Base-by-base conservation (phyloP, 2,888 invertebrate genomes). In the Steinernema scapterisci region DNA sequence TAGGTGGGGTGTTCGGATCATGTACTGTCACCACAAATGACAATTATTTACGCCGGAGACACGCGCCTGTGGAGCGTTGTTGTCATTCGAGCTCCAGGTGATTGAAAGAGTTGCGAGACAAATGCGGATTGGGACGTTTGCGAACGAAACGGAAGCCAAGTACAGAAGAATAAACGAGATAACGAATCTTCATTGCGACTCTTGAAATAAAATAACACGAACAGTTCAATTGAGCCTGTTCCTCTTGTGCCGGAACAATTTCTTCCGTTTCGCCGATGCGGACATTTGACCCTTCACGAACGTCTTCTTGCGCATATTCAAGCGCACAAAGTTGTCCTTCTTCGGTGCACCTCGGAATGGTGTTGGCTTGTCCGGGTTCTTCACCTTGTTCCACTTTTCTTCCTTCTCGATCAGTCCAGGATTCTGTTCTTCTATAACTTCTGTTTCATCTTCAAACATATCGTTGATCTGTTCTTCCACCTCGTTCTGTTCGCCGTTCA, bases 241-340 rank as follows among this genome's bases (percentile, higher is more conserved):
- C 38, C 38, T 6, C n/a, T 38, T 38, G 38, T 38, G 38, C 38
- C 54, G 54, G 54, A 54, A 54, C 23, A 54, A 21, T 25, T 63
- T 63, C 63, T 63, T 63, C 19, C 63, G 21, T 31, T 63, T 63
- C 31, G 63, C 27, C 19, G 63, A 63, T 3, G 63, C 63, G 16
- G 63, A 63, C 31, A 38, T 31, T n/a, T 25, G 31, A 1, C 63
- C 63, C 6, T 31, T 2, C 7, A 63, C 63, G 31, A 63, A 63
- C 7, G 63, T 63, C 63, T 63, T 63, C 63, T 63, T 63, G 31
- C 38, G 27, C 63, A 63, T 63, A 27, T 63, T 63, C 9, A 63
- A n/a, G 1, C 31, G 27, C 6, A 63, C 63, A 13, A 63, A 63
- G 38, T 63, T 63, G 38, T 63, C 63, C 38, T 63, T 63, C 38